Evolutionary conservation across 2,113 vertebrate species (phyloP), one percentile per base, ranked within the genome.

Genomic region (Indicator indicator): DNA sequence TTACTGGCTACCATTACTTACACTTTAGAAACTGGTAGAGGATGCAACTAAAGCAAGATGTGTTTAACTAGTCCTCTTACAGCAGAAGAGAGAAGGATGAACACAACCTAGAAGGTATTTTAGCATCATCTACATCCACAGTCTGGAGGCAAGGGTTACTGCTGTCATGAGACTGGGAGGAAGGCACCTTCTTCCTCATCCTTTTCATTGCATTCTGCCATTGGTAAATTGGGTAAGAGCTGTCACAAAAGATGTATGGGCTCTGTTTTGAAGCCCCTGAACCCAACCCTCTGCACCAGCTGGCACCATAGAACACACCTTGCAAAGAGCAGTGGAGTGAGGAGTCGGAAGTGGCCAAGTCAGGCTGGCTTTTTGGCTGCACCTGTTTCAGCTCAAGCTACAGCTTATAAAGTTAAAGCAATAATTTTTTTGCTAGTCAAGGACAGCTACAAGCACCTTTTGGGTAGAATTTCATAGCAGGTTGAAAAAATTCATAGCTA

Each of bases 231-330:
- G 40, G 52, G 21, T 27, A 52, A 48, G 21, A 69, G 30, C 42
- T 85, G 48, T 69, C 1, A 0, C 38, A 42, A 19, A 81, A 77
- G 58, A 36, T 6, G 21, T 12, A 26, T 0, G 1, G 38, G 42
- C 19, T 80, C n/a, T 8, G 2, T 54, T 59, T n/a, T 30, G 30
- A 84, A 72, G 1, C 12, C 36, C 30, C 6, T 20, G 64, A 33
- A 17, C 10, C 16, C 36, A 33, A 40, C 12, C 6, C 12, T 36
- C 36, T 40, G 36, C 19, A 12, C 28, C 59, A 60, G 6, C 38
- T 54, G 15, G 20, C 13, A 27, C 32, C 16, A 23, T 7, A 2
- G 15, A 36, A 23, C 19, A 46, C 33, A 68, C 13, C 36, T 42
- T 68, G 36, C 54, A 60, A 48, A 67, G 55, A 48, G 69, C 76